These are phyloP conservation scores for Amblyjoppa fuscipennis DNA, from an alignment of 2,888 invertebrate species.

Conservation along the genomic window DNA sequence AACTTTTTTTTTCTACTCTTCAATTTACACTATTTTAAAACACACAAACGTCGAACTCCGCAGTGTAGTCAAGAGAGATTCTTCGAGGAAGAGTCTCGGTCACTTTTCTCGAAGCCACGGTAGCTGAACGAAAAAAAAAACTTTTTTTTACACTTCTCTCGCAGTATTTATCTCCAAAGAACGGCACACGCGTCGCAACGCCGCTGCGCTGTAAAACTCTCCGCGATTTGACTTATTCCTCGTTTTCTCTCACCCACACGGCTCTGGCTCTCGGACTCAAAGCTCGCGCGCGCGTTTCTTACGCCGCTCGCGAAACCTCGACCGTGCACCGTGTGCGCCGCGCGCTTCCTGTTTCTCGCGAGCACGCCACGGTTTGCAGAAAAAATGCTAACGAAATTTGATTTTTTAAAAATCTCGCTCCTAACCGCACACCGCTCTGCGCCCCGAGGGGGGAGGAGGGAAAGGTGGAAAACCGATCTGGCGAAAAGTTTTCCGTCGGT, in stretches of 20 bases:
- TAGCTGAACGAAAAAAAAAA: not conserved
- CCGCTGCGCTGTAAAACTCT: not conserved
- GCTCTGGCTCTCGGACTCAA: not conserved
- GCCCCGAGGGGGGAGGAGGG: too few relatives aligned
- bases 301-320: conserved; percentile 3
- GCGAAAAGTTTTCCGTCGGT: not conserved
- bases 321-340: not conserved
- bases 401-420: not conserved
- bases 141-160: not conserved
- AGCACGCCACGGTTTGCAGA: not conserved
- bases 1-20: too few relatives aligned
- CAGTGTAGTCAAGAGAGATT: too few relatives aligned
- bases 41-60: not conserved
- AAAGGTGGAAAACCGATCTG: not conserved
- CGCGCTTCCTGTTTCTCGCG: conserved; percentile 22
- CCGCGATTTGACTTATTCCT: not conserved
- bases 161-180: not conserved
- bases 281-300: conserved; percentile 1
- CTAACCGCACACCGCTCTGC: too few relatives aligned
- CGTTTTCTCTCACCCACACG: not conserved
- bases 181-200: conserved; percentile 5
- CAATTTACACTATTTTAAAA: too few relatives aligned
- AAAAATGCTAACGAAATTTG: not conserved
- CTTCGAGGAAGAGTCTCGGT: too few relatives aligned
- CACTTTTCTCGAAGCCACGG: not conserved